Conservation (phyloP, 2,113 vertebrate species). For the Sprattus sprattus region DNA sequence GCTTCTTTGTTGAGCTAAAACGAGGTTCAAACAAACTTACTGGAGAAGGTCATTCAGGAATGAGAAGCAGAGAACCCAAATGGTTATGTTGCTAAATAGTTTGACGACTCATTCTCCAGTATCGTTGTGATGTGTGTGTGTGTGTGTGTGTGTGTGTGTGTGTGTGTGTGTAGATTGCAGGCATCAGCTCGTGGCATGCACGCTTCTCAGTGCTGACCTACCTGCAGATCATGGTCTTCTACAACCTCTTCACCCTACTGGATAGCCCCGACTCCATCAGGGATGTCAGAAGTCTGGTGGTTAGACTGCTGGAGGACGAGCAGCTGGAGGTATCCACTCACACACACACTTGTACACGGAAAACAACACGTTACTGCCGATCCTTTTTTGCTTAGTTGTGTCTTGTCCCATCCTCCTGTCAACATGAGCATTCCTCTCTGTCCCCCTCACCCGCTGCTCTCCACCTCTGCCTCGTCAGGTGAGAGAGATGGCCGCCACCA, state of each 20-base stretch:
- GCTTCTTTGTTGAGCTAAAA: background rate
- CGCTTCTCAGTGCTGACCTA: conserved; percentile 92
- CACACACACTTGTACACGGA: background rate
- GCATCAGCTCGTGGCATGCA: conserved; percentile 93
- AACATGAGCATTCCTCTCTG: background rate
- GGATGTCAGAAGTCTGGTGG: conserved; percentile 81
- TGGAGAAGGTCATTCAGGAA: background rate
- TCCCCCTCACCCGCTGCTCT: conserved; percentile 21
- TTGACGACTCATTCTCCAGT: background rate
- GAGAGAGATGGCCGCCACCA: conserved; percentile 96
- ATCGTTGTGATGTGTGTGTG: background rate
- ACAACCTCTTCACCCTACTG: conserved; percentile 95
- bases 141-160: background rate
- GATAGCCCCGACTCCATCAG: conserved; percentile 80
- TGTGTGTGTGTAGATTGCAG: conserved; percentile 76
- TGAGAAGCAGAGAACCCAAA: background rate
- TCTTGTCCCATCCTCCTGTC: background rate
- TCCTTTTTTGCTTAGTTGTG: background rate
- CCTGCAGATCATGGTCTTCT: conserved; percentile 97
- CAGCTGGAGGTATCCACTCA: conserved; percentile 85
- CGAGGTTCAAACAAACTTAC: background rate
- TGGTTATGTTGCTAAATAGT: background rate
- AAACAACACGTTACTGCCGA: background rate
- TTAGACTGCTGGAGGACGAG: conserved; percentile 89
- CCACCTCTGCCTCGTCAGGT: conserved; percentile 69